These are phyloP conservation scores for Epizoanthus scotinus DNA, from an alignment of 92 coral and sea anemone genomes.

Conservation along the genomic window DNA sequence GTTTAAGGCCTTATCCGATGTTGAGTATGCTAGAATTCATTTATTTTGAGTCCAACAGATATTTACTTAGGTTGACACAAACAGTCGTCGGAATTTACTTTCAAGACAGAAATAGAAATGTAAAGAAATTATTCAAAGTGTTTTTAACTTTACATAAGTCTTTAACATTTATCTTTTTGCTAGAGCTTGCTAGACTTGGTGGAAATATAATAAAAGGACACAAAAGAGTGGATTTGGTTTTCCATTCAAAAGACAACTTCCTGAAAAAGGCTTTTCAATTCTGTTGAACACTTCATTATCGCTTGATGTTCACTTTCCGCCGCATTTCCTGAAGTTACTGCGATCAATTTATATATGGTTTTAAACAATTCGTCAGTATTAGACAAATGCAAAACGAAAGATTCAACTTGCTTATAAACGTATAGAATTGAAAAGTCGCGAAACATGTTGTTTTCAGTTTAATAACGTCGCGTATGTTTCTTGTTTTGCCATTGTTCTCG, in stretches of 20 bases:
- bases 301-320: conserved; percentile 22
- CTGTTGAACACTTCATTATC: not conserved
- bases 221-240: not conserved
- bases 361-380: no score
- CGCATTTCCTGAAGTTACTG: conserved; percentile 14
- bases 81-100: conserved; percentile 47
- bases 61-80: conserved; percentile 68
- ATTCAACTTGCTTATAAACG: no score
- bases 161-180: conserved; percentile 3
- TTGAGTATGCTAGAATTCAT: conserved; percentile 70
- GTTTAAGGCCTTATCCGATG: conserved; percentile 59
- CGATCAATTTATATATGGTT: no score
- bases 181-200: not conserved
- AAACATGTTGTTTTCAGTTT: conserved; percentile 19
- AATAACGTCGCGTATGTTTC: no score
- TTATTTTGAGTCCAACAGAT: conserved; percentile 60
- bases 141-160: not conserved
- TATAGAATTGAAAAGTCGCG: not conserved
- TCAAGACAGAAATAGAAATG: conserved; percentile 73
- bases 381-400: no score
- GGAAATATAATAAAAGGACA: not conserved
- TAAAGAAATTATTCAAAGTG: conserved; percentile 4
- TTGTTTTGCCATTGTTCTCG: no score
- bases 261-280: not conserved
- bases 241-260: conserved; percentile 10